phyloP scores from a whole-genome alignment of 2,797 vertebrate species.

The Acipenser oxyrinchus region DNA sequence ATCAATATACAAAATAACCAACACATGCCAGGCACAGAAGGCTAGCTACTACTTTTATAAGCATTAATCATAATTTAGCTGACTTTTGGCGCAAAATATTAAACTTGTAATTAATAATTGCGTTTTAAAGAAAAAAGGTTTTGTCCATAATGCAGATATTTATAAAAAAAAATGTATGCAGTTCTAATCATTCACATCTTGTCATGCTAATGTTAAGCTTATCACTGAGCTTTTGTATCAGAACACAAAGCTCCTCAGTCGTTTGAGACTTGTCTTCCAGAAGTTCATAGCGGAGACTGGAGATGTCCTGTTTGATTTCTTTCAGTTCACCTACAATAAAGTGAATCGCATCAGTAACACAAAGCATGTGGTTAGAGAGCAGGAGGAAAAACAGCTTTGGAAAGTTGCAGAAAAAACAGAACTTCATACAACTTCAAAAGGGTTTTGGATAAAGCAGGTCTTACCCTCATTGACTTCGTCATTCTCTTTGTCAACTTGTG shows the following conservation, averaged over 20 bases:
- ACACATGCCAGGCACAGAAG: too few relatives aligned
- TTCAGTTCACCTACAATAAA: conserved; percentile 67
- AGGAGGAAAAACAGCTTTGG: too few relatives aligned
- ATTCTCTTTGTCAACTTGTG: conserved; percentile 81
- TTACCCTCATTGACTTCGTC: conserved; percentile 83
- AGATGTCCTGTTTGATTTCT: conserved; percentile 86
- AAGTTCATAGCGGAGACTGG: conserved; percentile 79
- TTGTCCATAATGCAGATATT: too few relatives aligned
- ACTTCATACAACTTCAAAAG: too few relatives aligned
- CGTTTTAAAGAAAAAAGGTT: too few relatives aligned
- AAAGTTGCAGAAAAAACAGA: too few relatives aligned
- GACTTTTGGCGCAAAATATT: too few relatives aligned
- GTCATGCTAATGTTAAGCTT: conserved; percentile 60
- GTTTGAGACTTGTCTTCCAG: conserved; percentile 80
- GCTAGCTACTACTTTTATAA: too few relatives aligned
- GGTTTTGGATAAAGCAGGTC: conserved; percentile 20
- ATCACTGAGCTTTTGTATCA: conserved; percentile 78
- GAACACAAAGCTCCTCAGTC: conserved; percentile 68
- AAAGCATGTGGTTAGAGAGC: neutral
- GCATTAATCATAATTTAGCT: too few relatives aligned
- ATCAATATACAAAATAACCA: too few relatives aligned
- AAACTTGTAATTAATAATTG: too few relatives aligned
- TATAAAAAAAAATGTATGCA: too few relatives aligned
- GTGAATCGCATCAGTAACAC: neutral
- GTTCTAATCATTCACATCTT: conserved; percentile 51